phyloP scores from a whole-genome alignment of 2,888 invertebrate genomes.

The Volucella inanis region DNA sequence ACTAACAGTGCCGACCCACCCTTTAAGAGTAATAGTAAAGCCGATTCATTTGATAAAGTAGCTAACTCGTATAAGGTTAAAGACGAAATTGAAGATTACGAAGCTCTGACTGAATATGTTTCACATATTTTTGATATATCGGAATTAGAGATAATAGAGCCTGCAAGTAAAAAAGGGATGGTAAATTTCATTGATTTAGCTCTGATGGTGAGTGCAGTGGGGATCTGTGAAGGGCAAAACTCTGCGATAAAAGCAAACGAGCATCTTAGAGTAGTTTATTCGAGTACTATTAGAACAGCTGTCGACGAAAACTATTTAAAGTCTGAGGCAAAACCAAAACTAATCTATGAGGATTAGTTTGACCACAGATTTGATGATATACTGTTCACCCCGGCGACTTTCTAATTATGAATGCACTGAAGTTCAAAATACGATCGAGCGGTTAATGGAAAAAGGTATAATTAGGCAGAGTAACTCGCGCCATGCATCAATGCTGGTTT shows the following conservation, averaged over 20 bases:
- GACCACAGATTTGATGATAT: background rate
- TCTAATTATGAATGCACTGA: conserved; percentile 1
- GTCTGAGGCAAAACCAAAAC: background rate
- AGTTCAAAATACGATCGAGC: background rate
- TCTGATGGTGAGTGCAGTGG: conserved; percentile 23
- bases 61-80: too few species aligned
- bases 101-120: too few species aligned
- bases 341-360: background rate
- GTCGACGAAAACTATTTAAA: background rate
- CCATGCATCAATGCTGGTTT: conserved; percentile 41
- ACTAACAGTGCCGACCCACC: too few species aligned
- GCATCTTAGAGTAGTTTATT: background rate
- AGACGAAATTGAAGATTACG: too few species aligned
- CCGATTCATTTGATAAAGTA: too few species aligned
- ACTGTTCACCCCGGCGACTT: background rate
- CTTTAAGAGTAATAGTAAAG: too few species aligned
- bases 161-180: too few species aligned
- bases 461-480: background rate
- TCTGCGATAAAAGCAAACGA: background rate
- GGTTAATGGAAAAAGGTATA: background rate
- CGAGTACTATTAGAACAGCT: background rate
- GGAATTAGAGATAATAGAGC: too few species aligned
- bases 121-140: too few species aligned
- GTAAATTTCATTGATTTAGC: too few species aligned
- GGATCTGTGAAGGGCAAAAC: background rate